These are phyloP conservation scores for Metacarcinus magister DNA, from an alignment of 2,888 invertebrate species.

Conservation along the genomic window DNA sequence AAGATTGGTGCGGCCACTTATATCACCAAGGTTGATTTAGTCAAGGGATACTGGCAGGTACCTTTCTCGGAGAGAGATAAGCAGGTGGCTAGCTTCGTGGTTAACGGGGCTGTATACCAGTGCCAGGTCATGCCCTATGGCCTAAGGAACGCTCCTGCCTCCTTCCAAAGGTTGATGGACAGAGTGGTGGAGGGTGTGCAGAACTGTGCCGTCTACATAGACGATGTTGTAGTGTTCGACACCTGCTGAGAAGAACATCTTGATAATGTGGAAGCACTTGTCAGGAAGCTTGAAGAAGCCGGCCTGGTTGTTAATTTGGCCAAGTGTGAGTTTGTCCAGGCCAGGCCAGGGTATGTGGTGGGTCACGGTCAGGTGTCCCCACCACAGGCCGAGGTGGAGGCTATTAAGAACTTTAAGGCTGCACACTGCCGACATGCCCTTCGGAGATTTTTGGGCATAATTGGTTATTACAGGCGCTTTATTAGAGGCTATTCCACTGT, in stretches of 20 bases:
- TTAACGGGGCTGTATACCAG: neutral
- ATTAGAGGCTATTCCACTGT: neutral
- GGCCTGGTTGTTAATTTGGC: neutral
- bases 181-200: neutral
- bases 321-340: neutral
- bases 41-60: too few relatives aligned
- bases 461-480: neutral
- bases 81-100: constrained; percentile 3
- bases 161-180: constrained; percentile 50
- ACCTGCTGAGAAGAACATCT: neutral
- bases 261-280: too few relatives aligned
- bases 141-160: neutral
- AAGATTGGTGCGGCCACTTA: too few relatives aligned
- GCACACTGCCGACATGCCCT: neutral
- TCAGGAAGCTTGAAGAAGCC: neutral
- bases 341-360: neutral
- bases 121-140: constrained; percentile 55
- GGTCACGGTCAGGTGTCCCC: neutral
- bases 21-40: too few relatives aligned
- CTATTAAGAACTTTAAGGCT: neutral
- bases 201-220: too few relatives aligned
- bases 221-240: neutral
- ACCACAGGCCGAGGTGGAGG: neutral
- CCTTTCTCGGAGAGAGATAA: too few relatives aligned
- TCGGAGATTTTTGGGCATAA: neutral